phyloP scores from a whole-genome alignment of 2,113 vertebrate genomes.

The Harpagus bidentatus region DNA sequence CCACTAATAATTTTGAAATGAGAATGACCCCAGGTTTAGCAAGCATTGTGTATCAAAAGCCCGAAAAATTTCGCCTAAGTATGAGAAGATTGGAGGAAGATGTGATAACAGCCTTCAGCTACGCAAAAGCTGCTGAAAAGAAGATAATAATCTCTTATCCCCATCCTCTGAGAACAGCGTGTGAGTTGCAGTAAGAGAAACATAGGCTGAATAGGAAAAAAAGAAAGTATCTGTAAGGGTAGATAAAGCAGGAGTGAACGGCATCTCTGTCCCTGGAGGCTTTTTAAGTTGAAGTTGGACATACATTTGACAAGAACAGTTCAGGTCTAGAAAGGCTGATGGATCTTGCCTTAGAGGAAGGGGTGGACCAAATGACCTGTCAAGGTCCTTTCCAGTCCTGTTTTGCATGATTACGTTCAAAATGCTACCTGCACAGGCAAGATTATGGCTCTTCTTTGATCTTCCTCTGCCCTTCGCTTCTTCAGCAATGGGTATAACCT shows the following conservation, averaged over 20 bases:
- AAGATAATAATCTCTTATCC: not conserved
- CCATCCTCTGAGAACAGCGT: not conserved
- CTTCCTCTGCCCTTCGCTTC: not conserved
- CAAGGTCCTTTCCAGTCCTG: not conserved
- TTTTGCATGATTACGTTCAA: not conserved
- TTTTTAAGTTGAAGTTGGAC: not conserved
- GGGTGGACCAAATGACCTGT: not conserved
- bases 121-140: not conserved
- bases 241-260: not conserved
- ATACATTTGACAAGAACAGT: not conserved
- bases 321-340: not conserved
- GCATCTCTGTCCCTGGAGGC: not conserved
- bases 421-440: not conserved
- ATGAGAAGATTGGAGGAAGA: not conserved
- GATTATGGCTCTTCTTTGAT: not conserved
- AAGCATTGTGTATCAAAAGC: not conserved
- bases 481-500: not conserved
- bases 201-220: not conserved
- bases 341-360: conserved; percentile 3
- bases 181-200: not conserved
- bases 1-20: not conserved
- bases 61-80: not conserved
- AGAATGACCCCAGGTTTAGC: not conserved
- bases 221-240: not conserved
- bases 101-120: not conserved